Conservation (phyloP, 2,888 invertebrate species). For the Caenorhabditis drosophilae region DNA sequence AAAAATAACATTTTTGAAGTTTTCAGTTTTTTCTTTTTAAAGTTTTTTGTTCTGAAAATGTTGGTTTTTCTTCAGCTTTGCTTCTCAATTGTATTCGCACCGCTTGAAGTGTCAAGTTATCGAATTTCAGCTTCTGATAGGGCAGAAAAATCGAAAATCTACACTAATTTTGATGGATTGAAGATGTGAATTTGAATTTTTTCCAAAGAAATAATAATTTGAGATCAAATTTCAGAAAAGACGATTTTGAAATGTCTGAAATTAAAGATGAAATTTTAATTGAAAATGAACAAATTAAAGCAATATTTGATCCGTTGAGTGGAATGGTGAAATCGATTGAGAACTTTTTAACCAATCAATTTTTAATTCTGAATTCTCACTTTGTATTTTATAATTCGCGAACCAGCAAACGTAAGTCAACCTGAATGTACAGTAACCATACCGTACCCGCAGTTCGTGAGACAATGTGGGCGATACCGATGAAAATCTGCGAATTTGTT, state of each 20-base stretch:
- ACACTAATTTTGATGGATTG: slow-evolving; percentile 9
- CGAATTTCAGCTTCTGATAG: slow-evolving; percentile 18
- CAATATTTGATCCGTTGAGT: slow-evolving; percentile 44
- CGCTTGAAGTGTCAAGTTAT: slow-evolving; percentile 23
- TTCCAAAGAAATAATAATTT: background rate
- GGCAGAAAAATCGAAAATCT: slow-evolving; percentile 12
- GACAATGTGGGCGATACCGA: no score
- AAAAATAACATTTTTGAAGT: slow-evolving; percentile 19
- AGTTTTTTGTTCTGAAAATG: no score
- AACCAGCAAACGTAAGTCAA: no score
- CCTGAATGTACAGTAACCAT: no score
- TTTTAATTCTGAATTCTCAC: slow-evolving; percentile 2
- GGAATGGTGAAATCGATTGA: slow-evolving; percentile 67
- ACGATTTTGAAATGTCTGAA: background rate
- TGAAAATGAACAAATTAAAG: slow-evolving; percentile 36
- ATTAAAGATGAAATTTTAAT: slow-evolving; percentile 17
- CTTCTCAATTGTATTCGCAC: slow-evolving; percentile 18
- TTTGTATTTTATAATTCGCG: no score
- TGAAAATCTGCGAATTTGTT: no score
- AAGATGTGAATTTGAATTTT: slow-evolving; percentile 5
- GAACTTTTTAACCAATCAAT: background rate
- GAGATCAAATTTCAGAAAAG: background rate
- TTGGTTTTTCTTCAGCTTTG: no score
- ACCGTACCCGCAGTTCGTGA: no score
- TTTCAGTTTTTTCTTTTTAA: no score